phyloP scores from a whole-genome alignment of 2,113 vertebrate genomes.

The Clinocottus analis region DNA sequence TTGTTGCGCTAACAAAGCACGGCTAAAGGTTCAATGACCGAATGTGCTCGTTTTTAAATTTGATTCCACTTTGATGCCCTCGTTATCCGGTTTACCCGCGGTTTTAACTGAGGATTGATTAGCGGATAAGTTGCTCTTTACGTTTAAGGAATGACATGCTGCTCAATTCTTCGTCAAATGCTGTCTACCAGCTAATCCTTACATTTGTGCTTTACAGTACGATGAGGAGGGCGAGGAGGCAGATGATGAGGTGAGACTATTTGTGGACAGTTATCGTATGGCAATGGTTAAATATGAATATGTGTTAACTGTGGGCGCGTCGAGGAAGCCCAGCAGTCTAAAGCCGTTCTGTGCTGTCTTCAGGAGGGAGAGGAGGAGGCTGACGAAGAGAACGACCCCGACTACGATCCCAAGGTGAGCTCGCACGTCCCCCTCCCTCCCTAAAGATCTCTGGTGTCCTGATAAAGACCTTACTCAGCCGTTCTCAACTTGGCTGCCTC shows the following conservation, averaged over 20 bases:
- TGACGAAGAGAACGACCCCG: conserved; percentile 98
- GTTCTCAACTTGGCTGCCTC: conserved; percentile 61
- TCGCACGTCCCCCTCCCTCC: background rate
- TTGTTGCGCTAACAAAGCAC: too few species aligned
- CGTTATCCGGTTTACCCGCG: background rate
- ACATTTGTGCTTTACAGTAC: conserved; percentile 85
- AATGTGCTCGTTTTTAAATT: background rate
- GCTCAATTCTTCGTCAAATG: too few species aligned
- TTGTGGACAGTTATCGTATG: background rate
- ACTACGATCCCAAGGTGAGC: conserved; percentile 96
- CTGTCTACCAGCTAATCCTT: conserved; percentile 8
- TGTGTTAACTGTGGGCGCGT: background rate
- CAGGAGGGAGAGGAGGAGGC: conserved; percentile 99
- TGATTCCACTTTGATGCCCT: background rate
- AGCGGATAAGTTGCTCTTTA: too few species aligned
- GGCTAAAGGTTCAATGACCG: too few species aligned
- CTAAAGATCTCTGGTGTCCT: conserved; percentile 53
- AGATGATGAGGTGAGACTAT: conserved; percentile 92
- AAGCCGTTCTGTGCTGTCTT: conserved; percentile 39
- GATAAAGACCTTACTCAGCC: conserved; percentile 54
- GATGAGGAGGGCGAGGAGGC: conserved; percentile 99
- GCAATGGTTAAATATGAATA: background rate
- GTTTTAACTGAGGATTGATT: too few species aligned
- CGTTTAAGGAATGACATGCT: too few species aligned
- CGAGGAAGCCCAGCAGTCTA: background rate